Percentiles rank a stretch among this genome's conserved stretches.
Evolutionary conservation across 2,888 invertebrate species (phyloP).

Genomic region (Dioctria linearis): DNA sequence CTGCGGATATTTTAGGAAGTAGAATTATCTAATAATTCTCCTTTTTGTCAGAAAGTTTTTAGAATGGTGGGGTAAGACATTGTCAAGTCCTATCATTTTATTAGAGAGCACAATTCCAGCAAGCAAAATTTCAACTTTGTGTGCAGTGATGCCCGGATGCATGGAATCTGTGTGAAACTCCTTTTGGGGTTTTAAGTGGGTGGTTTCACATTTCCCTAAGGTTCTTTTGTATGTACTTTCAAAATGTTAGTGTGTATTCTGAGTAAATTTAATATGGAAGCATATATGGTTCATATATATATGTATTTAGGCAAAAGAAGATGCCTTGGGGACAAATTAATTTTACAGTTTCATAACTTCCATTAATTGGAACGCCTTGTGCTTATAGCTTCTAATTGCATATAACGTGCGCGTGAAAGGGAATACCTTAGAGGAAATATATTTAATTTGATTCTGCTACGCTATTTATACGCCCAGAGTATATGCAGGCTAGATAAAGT

Average conservation of each 20-base stretch:
- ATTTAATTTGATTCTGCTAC: too few species aligned
- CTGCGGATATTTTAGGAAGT: too few species aligned
- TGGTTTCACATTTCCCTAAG: conserved; percentile 3
- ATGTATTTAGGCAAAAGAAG: neutral
- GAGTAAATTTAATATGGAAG: neutral
- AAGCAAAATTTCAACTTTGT: conserved; percentile 11
- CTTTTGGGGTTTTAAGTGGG: neutral
- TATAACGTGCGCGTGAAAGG: too few species aligned
- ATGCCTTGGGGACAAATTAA: conserved; percentile 21
- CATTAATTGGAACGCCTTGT: neutral
- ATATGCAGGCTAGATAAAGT: too few species aligned
- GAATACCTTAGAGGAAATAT: too few species aligned
- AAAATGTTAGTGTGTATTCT: conserved; percentile 2
- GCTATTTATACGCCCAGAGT: too few species aligned
- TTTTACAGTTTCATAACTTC: conserved; percentile 12
- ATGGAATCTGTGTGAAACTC: neutral
- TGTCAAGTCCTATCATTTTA: neutral
- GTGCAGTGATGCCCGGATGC: neutral
- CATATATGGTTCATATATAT: neutral
- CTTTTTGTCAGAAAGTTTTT: too few species aligned
- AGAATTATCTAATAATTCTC: too few species aligned
- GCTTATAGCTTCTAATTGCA: too few species aligned
- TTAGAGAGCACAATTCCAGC: neutral
- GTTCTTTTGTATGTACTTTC: neutral
- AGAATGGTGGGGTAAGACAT: neutral